Conservation (phyloP, 2,888 invertebrate species). For the Mayetiola destructor region DNA sequence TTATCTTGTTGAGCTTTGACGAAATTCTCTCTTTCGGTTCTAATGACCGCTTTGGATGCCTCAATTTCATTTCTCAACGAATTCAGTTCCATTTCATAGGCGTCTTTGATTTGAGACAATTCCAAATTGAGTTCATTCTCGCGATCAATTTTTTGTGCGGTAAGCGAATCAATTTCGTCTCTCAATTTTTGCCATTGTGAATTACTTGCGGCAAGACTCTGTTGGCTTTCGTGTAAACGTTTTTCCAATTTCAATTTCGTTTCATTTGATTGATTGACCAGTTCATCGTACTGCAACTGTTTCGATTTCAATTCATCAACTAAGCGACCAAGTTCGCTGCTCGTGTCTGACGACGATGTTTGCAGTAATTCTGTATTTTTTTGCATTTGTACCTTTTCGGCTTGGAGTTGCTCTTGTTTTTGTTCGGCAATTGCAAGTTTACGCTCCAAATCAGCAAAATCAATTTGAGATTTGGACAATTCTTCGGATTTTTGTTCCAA, state of each 20-base stretch:
- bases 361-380: conserved; percentile 44
- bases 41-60: conserved; percentile 30
- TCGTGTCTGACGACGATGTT: conserved; percentile 44
- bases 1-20: conserved; percentile 36
- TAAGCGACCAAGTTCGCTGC: conserved; percentile 41
- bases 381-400: conserved; percentile 44
- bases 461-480: conserved; percentile 38
- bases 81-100: conserved; percentile 12
- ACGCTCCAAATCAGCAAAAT: conserved; percentile 43
- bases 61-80: conserved; percentile 24
- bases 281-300: conserved; percentile 41
- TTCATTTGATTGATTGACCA: conserved; percentile 37
- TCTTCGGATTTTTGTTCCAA: conserved; percentile 35
- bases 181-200: conserved; percentile 35
- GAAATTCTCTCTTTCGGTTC: conserved; percentile 37
- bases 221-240: conserved; percentile 33
- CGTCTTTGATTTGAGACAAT: conserved; percentile 16
- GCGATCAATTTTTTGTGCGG: conserved; percentile 26
- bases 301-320: conserved; percentile 42
- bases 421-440: conserved; percentile 41
- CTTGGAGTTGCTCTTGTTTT: conserved; percentile 41
- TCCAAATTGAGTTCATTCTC: conserved; percentile 19
- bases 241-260: conserved; percentile 34
- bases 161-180: conserved; percentile 26
- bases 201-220: conserved; percentile 33